Base-by-base conservation (phyloP, 2,797 vertebrate genomes). In the Furcifer pardalis region DNA sequence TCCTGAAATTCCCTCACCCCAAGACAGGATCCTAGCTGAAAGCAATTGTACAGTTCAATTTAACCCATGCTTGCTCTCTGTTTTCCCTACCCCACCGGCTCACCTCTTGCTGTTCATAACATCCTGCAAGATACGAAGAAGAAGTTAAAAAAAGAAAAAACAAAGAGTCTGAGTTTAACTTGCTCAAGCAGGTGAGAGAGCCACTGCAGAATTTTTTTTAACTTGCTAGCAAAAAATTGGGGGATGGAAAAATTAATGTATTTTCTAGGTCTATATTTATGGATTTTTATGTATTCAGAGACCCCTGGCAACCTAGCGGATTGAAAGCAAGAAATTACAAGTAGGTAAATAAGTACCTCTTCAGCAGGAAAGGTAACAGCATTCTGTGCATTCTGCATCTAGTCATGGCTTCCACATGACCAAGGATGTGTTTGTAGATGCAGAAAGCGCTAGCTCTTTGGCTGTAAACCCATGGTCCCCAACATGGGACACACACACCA, bases 81-180 rank as follows among this genome's bases (percentile, higher is more conserved):
- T 32, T 19, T 56, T 56, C n/a, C n/a, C n/a, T n/a, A n/a, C n/a
- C n/a, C n/a, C n/a, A n/a, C n/a, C n/a, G n/a, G n/a, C n/a, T n/a
- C n/a, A n/a, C n/a, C n/a, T n/a, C n/a, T n/a, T n/a, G n/a, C 32
- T 44, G 7, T 69, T 59, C 40, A 30, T 52, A 23, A 62, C 72
- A 72, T 63, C 32, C 86, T 30, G 56, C 88, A 77, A 96, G 96
- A 81, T 97, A 96, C 0, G 96, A 97, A 75, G 96, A 97, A 69
- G 96, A 96, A 92, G 95, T 96, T 88, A 96, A 96, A 89, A 94
- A 92, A 69, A 87, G 95, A 1, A 95, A 95, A 0, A 92, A 94
- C 0, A 92, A 95, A 4, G 96, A 97, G 87, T 96, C 97, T 0
- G 95, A 96, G 59, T 97, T 97, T 75, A 95, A 96, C 88, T 84